Base-by-base conservation (phyloP, 1,140 invertebrate genomes). In the Drosophila ananassae region DNA sequence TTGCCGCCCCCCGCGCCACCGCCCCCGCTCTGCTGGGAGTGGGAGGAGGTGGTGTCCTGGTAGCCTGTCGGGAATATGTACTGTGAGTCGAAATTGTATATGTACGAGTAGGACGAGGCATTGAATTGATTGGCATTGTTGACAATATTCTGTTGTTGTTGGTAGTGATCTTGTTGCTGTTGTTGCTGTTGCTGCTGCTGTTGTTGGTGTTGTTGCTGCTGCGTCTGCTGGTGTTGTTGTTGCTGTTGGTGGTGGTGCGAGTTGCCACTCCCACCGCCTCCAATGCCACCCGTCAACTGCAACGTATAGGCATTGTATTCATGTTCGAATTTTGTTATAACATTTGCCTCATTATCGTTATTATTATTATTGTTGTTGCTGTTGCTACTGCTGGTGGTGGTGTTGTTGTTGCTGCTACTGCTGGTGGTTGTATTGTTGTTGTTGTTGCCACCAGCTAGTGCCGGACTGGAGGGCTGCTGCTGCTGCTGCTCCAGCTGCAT, bases 401-500 rank as follows among this genome's bases (percentile, higher is more conserved):
- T 77, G 53, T 69, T 77, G 50, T 66, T 82, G 64, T 17, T 48
- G 50, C 7, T 48, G 48, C 46, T 77, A 50, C 55, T 79, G 28
- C 63, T 79, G 53, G 53, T 81, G 24, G 8, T 44, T 58, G 17
- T 77, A 44, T 25, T 63, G 50, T 12, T 90, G 69, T 53, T 66
- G 37, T 10, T 64, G 92, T 90, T 28, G 93, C 93, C 75, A 93
- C 93, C 79, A 94, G 94, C 78, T 92, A 71, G 82, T 89, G 79
- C 93, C 76, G 69, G 95, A 94, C 77, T 94, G 93, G 94, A 87
- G 78, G 94, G 93, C 92, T 77, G 93, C 91, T 94, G 94, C 79
- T 94, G 94, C 79, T 94, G 94, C 79, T 94, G 94, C 80, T 95
- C 94, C 79, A 96, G 94, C 90, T 95, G 95, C 91, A 96, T 93